These are phyloP conservation scores for Corythornis cristatus DNA, from an alignment of 2,113 vertebrate genomes.

Conservation along the genomic window DNA sequence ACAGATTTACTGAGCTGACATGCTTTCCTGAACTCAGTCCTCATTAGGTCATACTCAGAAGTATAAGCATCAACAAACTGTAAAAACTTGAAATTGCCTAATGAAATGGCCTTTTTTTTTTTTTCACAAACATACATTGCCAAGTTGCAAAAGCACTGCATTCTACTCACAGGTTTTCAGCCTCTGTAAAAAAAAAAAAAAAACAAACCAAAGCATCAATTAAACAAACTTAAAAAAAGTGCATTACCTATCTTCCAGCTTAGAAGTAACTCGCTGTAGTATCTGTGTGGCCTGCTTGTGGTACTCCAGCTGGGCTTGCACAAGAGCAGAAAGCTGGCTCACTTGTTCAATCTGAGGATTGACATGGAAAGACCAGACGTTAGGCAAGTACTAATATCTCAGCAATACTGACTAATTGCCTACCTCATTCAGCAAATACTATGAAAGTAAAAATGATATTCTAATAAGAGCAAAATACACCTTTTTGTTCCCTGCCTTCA, in stretches of 20 bases:
- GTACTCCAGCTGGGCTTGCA: conserved; percentile 96
- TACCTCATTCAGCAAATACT: not conserved
- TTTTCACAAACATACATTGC: not conserved
- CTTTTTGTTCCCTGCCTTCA: not conserved
- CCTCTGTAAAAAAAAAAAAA: not conserved
- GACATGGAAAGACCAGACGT: not conserved
- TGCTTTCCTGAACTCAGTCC: not conserved
- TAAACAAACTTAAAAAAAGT: not conserved
- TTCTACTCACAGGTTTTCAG: not conserved
- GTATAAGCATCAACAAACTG: not conserved
- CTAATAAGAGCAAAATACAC: not conserved
- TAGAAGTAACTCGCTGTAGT: conserved; percentile 89
- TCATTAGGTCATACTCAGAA: not conserved
- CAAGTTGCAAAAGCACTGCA: not conserved
- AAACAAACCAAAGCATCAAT: not conserved
- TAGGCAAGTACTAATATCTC: not conserved
- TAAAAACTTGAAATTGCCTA: not conserved
- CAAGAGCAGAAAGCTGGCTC: conserved; percentile 94
- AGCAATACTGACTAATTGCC: not conserved
- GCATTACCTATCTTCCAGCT: conserved; percentile 90
- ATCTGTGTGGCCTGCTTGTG: conserved; percentile 93
- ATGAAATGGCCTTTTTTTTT: not conserved
- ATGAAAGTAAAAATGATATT: not conserved
- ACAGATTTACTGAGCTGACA: not conserved
- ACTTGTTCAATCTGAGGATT: conserved; percentile 92